Percentiles rank a stretch among this genome's conserved stretches.
Evolutionary conservation across 2,113 vertebrate genomes (phyloP).

Genomic region (Thunnus maccoyii): DNA sequence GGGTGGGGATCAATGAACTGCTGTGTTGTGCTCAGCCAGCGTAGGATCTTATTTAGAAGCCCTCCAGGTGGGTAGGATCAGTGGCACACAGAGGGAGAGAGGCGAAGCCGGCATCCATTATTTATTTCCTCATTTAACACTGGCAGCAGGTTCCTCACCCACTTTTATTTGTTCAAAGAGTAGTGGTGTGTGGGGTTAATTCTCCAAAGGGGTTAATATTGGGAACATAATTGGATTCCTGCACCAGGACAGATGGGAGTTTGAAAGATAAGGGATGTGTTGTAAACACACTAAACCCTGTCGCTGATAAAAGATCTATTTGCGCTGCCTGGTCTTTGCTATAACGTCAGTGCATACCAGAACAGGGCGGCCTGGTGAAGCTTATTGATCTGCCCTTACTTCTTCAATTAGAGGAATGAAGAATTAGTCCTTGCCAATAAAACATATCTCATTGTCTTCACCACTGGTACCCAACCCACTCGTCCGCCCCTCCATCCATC

Average conservation of each 20-base stretch:
- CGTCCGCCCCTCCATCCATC: slow-evolving; percentile 29
- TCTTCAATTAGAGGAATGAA: slow-evolving; percentile 64
- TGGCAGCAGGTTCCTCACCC: slow-evolving; percentile 62
- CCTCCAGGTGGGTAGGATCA: slow-evolving; percentile 79
- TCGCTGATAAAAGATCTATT: slow-evolving; percentile 71
- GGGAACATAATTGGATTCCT: slow-evolving; percentile 78
- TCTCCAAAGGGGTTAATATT: slow-evolving; percentile 79
- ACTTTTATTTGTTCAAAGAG: slow-evolving; percentile 72
- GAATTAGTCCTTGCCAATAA: slow-evolving; percentile 59
- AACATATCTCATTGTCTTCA: slow-evolving; percentile 55
- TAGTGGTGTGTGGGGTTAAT: slow-evolving; percentile 72
- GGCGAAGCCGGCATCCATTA: slow-evolving; percentile 75
- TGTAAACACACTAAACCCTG: slow-evolving; percentile 74
- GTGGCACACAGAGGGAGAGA: slow-evolving; percentile 60
- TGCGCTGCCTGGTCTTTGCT: slow-evolving; percentile 43
- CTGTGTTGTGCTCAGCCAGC: slow-evolving; percentile 72
- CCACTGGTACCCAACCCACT: slow-evolving; percentile 17
- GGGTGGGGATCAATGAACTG: slow-evolving; percentile 77
- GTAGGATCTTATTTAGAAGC: slow-evolving; percentile 76
- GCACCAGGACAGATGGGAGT: slow-evolving; percentile 65
- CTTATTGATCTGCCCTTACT: slow-evolving; percentile 47
- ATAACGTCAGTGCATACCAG: slow-evolving; percentile 51
- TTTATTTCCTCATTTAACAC: slow-evolving; percentile 78
- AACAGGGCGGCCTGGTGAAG: slow-evolving; percentile 29
- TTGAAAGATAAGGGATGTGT: slow-evolving; percentile 73